A percentile compares a stretch with the other conserved stretches of the same genome.
Conservation (phyloP, 2,888 invertebrate species). For the Frankliniella intonsa region DNA sequence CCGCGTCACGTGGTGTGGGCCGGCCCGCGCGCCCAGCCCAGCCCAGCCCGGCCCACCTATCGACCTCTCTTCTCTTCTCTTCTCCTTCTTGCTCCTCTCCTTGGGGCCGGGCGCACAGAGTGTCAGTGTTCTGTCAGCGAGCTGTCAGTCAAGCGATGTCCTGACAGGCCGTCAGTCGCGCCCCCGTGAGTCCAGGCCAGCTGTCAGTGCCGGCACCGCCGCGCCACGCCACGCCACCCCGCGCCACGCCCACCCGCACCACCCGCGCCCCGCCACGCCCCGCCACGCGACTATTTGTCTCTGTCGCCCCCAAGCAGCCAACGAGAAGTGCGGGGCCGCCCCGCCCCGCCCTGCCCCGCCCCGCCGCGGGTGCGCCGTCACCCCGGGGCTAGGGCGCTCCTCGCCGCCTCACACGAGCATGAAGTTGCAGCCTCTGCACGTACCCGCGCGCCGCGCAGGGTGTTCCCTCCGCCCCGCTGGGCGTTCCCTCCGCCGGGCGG, state of each 20-base stretch:
- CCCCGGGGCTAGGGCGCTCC: not conserved
- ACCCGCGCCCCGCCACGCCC: not conserved
- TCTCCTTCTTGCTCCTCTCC: too few species aligned
- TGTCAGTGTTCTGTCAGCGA: slow-evolving; percentile 24
- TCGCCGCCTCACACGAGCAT: not conserved
- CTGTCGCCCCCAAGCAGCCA: slow-evolving; percentile 4
- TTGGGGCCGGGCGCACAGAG: not conserved
- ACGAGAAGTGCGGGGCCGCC: not conserved
- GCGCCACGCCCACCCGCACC: not conserved
- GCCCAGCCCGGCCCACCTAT: too few species aligned
- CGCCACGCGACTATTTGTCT: not conserved
- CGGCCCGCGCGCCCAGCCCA: too few species aligned
- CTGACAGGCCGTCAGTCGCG: not conserved
- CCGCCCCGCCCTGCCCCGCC: not conserved
- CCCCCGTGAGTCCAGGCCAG: not conserved
- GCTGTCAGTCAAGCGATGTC: not conserved
- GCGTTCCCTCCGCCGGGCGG: too few species aligned
- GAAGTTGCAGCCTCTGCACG: too few species aligned
- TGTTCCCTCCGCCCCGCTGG: too few species aligned
- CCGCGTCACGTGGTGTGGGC: too few species aligned
- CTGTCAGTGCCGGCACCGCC: not conserved
- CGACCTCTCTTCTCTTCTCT: too few species aligned
- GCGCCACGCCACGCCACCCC: not conserved
- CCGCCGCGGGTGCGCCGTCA: not conserved
- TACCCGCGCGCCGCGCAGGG: too few species aligned